Conservation (phyloP, 2,113 vertebrate genomes). For the Pica pica region DNA sequence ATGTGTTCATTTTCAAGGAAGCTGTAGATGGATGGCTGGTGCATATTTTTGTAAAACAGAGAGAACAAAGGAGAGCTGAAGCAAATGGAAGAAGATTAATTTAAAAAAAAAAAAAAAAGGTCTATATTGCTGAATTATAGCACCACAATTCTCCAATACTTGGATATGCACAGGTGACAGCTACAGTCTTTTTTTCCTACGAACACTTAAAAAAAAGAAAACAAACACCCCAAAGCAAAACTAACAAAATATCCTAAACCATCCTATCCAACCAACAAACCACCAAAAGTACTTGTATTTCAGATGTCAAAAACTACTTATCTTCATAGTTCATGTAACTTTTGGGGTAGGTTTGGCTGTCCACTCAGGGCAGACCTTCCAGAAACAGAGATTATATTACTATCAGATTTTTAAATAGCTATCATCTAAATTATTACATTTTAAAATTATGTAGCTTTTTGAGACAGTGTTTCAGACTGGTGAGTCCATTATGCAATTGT, state of each 20-base stretch:
- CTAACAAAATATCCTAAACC: neutral
- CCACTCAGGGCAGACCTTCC: neutral
- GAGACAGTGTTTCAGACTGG: neutral
- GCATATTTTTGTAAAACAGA: neutral
- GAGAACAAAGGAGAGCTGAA: neutral
- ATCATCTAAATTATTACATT: constrained; percentile 19
- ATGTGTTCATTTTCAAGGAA: neutral
- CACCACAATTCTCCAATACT: neutral
- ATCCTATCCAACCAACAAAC: neutral
- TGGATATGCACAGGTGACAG: neutral
- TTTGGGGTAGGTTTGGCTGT: neutral
- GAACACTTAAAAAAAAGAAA: no score
- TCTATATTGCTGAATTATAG: neutral
- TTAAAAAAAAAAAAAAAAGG: neutral
- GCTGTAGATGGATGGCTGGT: neutral
- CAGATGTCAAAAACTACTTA: neutral
- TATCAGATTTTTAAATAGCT: constrained; percentile 10
- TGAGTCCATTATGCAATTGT: neutral
- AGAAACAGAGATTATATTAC: neutral
- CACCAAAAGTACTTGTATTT: neutral
- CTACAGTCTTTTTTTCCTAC: neutral
- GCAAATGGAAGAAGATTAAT: neutral
- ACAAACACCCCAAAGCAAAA: neutral
- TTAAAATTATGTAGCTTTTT: constrained; percentile 16
- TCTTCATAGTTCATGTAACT: neutral